phyloP scores from a whole-genome alignment of 2,113 vertebrate species.

The Vulpes ferrilata region DNA sequence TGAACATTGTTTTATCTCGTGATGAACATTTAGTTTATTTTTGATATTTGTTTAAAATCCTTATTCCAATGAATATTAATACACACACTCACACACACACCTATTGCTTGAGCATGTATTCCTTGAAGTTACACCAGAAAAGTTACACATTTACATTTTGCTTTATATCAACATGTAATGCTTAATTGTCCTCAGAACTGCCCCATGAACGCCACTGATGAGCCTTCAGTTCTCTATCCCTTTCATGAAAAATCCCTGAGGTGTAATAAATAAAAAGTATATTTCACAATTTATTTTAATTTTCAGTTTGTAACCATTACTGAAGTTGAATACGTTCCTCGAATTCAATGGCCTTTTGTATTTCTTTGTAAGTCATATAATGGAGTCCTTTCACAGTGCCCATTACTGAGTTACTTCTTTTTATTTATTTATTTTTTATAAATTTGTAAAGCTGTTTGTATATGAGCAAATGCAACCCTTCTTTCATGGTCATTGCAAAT shows the following conservation, averaged over 20 bases:
- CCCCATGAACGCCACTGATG: background rate
- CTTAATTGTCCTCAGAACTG: background rate
- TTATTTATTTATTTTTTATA: slow-evolving; percentile 10
- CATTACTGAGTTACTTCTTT: background rate
- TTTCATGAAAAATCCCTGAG: background rate
- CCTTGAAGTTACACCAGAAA: background rate
- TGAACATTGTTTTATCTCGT: background rate
- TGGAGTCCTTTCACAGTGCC: background rate
- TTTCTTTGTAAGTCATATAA: background rate
- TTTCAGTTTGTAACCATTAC: background rate
- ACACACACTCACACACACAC: background rate
- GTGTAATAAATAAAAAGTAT: background rate
- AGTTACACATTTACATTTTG: background rate
- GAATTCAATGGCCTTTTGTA: background rate
- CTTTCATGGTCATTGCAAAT: background rate
- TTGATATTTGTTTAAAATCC: background rate
- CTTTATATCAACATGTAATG: background rate
- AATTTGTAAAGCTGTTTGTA: slow-evolving; percentile 30
- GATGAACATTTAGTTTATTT: background rate
- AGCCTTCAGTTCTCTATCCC: background rate
- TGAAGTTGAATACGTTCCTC: background rate
- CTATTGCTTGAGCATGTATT: background rate
- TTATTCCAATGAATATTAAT: background rate
- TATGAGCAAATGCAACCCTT: background rate
- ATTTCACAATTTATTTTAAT: background rate